Base-by-base conservation (phyloP, 2,113 vertebrate genomes). In the Neolamprologus longior region DNA sequence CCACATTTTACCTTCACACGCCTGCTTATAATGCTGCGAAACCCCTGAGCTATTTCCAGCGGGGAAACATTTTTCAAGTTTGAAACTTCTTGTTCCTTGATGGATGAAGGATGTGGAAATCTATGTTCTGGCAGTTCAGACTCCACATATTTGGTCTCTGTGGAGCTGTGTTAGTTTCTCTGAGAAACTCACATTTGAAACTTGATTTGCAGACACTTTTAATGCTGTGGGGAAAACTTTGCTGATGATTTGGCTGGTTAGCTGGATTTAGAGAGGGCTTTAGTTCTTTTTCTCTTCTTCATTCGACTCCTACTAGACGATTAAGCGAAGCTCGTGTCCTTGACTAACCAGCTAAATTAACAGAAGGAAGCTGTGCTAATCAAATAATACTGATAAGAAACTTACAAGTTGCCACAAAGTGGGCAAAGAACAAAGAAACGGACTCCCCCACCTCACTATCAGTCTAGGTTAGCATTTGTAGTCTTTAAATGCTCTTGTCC, bases 31-130 rank as follows among this genome's bases (percentile, higher is more conserved):
- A 79, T 54, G 66, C 58, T 54, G 31, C 52, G n/a, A 53, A 85
- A 73, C 28, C 80, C 45, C 45, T 8, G 40, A 82, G 73, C 47
- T 84, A 53, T 83, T 81, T 90, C 40, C 71, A 84, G 84, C 42
- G 7, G 87, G 19, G 80, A 92, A 83, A 85, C 35, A 71, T 85
- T 80, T 90, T 84, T 90, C 33, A 68, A 82, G 76, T 81, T 21
- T 81, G 66, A 93, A 85, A 85, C 81, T 83, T 88, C 35, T 82
- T 79, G 58, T 71, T 88, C 81, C 76, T 93, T 85, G 88, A 85
- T 66, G 88, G 89, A 89, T 93, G 86, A 92, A 92, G 79, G 90
- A 88, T 13, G 6, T 73, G 66, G 83, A 92, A 89, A 87, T 87
- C 31, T 88, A 45, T 87, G 73, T 82, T 88, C 81, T 85, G 73